A percentile compares a stretch with the other conserved stretches of the same genome.
Evolutionary conservation across 2,888 invertebrate species (phyloP).

Genomic region (Ormyrus rosae): DNA sequence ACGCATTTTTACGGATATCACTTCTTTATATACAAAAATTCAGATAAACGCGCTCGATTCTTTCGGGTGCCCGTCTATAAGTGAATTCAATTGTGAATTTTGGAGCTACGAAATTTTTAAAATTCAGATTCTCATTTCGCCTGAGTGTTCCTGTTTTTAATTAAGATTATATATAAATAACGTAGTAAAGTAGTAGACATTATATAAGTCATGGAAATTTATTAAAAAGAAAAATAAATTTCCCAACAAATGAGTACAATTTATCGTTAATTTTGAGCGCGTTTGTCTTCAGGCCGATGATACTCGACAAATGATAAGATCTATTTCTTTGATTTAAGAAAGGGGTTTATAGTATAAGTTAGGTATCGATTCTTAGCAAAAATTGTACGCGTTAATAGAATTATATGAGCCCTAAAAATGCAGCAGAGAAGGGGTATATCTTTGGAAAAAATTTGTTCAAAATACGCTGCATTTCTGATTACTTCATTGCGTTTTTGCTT

Average conservation of each 20-base stretch:
- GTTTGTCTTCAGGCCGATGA: constrained; percentile 8
- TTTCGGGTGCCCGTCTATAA: background rate
- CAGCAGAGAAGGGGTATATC: constrained; percentile 1
- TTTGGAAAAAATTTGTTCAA: background rate
- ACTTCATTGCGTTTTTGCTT: no score
- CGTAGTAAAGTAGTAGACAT: background rate
- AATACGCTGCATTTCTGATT: no score
- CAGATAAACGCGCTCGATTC: background rate
- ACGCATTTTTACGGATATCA: constrained; percentile 1
- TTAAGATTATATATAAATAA: background rate
- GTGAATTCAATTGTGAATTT: background rate
- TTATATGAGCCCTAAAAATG: constrained; percentile 7
- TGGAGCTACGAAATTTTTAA: background rate
- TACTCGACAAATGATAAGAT: constrained; percentile 8
- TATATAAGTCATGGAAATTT: background rate
- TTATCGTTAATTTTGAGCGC: constrained; percentile 22
- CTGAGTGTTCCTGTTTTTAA: background rate
- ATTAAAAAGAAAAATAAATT: background rate
- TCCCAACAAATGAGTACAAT: background rate
- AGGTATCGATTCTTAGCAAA: constrained; percentile 1
- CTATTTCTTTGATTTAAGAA: constrained; percentile 15
- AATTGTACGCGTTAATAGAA: constrained; percentile 13
- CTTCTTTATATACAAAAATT: background rate
- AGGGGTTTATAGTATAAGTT: constrained; percentile 7
- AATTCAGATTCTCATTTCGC: background rate